Percentiles rank a stretch among this genome's conserved stretches.
Evolutionary conservation across 2,113 vertebrate genomes (phyloP).

Genomic region (Tragelaphus scriptus): DNA sequence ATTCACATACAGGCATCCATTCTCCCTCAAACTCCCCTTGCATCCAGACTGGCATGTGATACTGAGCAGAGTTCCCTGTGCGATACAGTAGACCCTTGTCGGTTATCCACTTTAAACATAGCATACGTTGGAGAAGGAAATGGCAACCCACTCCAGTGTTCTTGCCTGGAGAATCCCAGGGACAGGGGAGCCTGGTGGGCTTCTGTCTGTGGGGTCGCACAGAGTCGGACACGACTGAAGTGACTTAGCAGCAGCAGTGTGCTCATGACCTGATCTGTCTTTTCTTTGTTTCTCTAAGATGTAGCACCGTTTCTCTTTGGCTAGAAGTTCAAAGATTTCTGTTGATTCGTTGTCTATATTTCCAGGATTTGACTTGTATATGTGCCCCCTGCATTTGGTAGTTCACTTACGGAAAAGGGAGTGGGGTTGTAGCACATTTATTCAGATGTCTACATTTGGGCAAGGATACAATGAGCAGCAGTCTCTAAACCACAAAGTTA

Average conservation of each 20-base stretch:
- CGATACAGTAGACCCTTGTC: fast-evolving
- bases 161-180: no score
- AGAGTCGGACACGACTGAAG: no score
- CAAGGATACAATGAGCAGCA: fast-evolving
- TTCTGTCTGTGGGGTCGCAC: no score
- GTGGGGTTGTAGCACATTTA: background rate
- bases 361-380: background rate
- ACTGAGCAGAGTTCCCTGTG: background rate
- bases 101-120: background rate
- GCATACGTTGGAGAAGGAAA: no score
- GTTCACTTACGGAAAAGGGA: background rate
- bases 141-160: no score
- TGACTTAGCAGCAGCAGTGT: no score
- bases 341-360: background rate
- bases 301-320: background rate
- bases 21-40: background rate
- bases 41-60: background rate
- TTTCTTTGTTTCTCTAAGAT: background rate
- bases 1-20: background rate
- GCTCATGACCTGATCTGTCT: background rate
- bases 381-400: background rate
- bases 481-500: background rate
- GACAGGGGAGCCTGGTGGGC: no score
- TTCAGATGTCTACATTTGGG: background rate
- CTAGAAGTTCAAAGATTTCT: background rate